Evolutionary conservation across 2,797 vertebrate genomes (phyloP).

Genomic region (Ctenosaura bakeri): DNA sequence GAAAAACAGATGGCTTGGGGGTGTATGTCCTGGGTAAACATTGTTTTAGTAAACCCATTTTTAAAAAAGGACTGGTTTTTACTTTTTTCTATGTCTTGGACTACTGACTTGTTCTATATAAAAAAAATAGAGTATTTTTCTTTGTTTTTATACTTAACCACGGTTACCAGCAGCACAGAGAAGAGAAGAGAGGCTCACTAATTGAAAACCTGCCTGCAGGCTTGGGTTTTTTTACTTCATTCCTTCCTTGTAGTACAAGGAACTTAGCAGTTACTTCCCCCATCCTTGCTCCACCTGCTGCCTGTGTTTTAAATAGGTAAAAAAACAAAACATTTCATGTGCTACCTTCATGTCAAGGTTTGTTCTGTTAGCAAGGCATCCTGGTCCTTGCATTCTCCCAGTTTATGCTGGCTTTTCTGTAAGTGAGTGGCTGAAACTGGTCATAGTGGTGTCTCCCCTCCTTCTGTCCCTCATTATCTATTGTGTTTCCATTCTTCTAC

Average conservation of each 20-base stretch:
- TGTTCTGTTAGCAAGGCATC: constrained; percentile 76
- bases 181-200: constrained; percentile 77
- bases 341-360: constrained; percentile 77
- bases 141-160: constrained; percentile 86
- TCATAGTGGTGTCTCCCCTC: constrained; percentile 75
- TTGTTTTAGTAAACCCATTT: constrained; percentile 86
- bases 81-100: constrained; percentile 88
- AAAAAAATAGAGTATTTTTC: constrained; percentile 88
- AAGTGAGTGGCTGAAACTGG: constrained; percentile 77
- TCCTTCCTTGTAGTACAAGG: constrained; percentile 84
- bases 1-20: constrained; percentile 72
- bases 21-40: constrained; percentile 75
- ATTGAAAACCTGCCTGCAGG: constrained; percentile 81
- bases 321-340: constrained; percentile 78
- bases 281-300: constrained; percentile 76
- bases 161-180: constrained; percentile 84
- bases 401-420: constrained; percentile 74
- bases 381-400: constrained; percentile 74
- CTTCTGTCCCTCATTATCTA: constrained; percentile 54
- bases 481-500: constrained; percentile 77
- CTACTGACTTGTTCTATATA: constrained; percentile 89
- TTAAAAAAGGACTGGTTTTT: constrained; percentile 85
- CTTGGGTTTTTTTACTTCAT: constrained; percentile 80
- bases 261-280: constrained; percentile 80
- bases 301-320: constrained; percentile 81